Percentiles rank a stretch among this genome's conserved stretches.
Conservation (phyloP, 92 coral and sea anemone species). For the Porites cylindrica region DNA sequence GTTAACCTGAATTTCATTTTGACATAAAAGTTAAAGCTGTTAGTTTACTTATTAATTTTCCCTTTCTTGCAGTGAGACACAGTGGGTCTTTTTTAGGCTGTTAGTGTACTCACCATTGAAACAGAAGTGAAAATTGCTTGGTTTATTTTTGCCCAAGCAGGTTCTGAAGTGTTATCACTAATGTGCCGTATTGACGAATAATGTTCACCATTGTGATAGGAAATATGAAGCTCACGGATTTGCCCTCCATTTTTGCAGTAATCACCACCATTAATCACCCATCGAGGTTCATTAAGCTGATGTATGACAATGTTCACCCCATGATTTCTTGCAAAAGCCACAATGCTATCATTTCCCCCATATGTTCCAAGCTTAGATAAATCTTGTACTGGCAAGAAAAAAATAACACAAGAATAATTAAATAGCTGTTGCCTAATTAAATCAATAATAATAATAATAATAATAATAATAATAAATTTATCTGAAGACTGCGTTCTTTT, state of each 20-base stretch:
- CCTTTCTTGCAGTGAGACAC: no score
- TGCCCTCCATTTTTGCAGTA: slow-evolving; percentile 67
- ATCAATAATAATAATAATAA: no score
- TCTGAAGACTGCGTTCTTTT: no score
- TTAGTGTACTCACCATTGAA: slow-evolving; percentile 38
- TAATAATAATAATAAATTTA: no score
- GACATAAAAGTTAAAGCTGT: no score
- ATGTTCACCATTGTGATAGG: slow-evolving; percentile 98
- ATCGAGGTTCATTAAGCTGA: slow-evolving; percentile 95
- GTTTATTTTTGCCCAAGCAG: slow-evolving; percentile 87
- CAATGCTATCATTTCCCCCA: slow-evolving; percentile 98
- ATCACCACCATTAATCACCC: slow-evolving; percentile 91
- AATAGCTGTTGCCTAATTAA: no score
- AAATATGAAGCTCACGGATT: slow-evolving; percentile 80
- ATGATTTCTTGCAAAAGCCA: slow-evolving; percentile 94
- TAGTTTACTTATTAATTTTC: no score
- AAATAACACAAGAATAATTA: background rate
- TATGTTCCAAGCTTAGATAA: slow-evolving; percentile 85
- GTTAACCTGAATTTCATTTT: no score
- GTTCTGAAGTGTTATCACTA: slow-evolving; percentile 83
- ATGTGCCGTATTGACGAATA: slow-evolving; percentile 90
- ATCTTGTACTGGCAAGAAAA: slow-evolving; percentile 70
- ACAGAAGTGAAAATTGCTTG: slow-evolving; percentile 33
- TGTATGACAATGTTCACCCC: slow-evolving; percentile 93
- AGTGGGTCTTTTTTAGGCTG: background rate